Evolutionary conservation across 2,888 invertebrate genomes (phyloP).

Genomic region (Oligia latruncula): DNA sequence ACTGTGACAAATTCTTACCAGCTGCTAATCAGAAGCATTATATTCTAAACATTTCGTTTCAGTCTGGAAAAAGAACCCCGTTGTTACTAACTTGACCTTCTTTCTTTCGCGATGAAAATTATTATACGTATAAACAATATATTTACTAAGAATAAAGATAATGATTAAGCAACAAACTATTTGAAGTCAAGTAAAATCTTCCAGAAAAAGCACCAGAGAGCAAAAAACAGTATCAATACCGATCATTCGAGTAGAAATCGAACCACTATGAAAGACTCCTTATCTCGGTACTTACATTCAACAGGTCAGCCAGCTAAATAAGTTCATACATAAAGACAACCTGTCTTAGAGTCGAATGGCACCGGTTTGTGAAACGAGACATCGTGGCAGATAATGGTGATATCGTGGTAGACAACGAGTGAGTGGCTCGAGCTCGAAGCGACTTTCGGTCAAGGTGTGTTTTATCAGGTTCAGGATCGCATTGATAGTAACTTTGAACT

Average conservation of each 20-base stretch:
- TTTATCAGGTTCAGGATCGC: slow-evolving; percentile 26
- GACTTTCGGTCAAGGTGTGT: slow-evolving; percentile 30
- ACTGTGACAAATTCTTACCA: background rate
- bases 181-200: background rate
- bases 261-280: background rate
- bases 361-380: slow-evolving; percentile 52
- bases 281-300: slow-evolving; percentile 19
- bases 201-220: background rate
- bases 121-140: background rate
- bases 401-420: slow-evolving; percentile 19
- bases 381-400: slow-evolving; percentile 43
- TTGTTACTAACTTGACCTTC: background rate
- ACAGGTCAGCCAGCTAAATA: slow-evolving; percentile 30
- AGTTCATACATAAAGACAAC: slow-evolving; percentile 42
- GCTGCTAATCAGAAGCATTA: background rate
- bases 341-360: slow-evolving; percentile 23
- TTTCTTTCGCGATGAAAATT: background rate
- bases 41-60: background rate
- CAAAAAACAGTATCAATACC: background rate
- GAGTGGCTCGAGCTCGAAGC: background rate
- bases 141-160: background rate
- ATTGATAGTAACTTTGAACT: background rate
- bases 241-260: background rate
- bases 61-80: background rate
- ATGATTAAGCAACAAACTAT: background rate